These are phyloP conservation scores for Pituophis catenifer DNA, from an alignment of 2,113 vertebrate species.

Conservation along the genomic window DNA sequence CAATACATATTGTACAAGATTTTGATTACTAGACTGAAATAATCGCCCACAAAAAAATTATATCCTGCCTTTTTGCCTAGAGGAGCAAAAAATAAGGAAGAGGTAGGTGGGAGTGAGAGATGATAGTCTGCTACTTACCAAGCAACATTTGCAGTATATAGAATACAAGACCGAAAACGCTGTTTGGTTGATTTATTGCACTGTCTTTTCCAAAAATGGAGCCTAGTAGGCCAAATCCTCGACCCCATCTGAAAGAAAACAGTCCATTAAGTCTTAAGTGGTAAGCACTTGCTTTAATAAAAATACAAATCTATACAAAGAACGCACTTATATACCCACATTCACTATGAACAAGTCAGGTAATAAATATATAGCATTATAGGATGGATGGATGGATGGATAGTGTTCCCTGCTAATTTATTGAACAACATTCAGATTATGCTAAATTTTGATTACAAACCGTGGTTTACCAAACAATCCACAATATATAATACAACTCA, in stretches of 20 bases:
- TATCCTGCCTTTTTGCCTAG: background rate
- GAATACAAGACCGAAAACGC: slow-evolving; percentile 96
- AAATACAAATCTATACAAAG: background rate
- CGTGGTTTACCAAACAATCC: background rate
- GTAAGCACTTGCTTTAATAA: background rate
- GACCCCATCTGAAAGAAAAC: slow-evolving; percentile 89
- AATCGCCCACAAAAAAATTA: background rate
- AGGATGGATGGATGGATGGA: background rate
- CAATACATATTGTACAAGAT: background rate
- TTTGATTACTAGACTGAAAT: background rate
- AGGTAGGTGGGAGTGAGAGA: background rate
- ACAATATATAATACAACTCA: background rate
- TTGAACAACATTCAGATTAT: background rate
- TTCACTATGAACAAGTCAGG: background rate
- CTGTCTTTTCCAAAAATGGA: slow-evolving; percentile 98
- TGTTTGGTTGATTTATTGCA: slow-evolving; percentile 98
- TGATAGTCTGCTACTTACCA: slow-evolving; percentile 78
- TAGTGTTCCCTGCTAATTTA: background rate
- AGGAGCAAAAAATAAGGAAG: background rate
- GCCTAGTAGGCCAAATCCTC: slow-evolving; percentile 95
- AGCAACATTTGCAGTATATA: slow-evolving; percentile 98
- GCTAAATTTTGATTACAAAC: background rate
- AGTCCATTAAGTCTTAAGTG: slow-evolving; percentile 55
- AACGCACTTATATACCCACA: background rate
- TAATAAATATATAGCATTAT: background rate